Percentiles rank a stretch among this genome's conserved stretches.
phyloP scores from a whole-genome alignment of 2,888 invertebrate genomes.

The Parnassius smintheus region DNA sequence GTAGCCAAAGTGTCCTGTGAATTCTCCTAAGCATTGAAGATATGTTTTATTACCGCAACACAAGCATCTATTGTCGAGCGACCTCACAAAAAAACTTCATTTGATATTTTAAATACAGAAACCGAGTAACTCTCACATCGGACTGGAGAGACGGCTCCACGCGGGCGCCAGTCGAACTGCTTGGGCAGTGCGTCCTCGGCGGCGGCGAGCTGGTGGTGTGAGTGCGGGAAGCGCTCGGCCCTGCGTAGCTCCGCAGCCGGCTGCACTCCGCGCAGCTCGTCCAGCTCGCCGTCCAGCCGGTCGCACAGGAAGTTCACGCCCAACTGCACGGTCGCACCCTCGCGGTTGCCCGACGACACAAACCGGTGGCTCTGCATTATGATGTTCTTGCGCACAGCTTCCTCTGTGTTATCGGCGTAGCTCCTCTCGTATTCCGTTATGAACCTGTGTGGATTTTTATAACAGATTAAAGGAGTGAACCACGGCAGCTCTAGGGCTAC shows the following conservation, averaged over 20 bases:
- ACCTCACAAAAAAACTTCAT: too few species aligned
- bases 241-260: constrained; percentile 29
- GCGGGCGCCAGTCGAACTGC: constrained; percentile 63
- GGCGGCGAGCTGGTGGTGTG: constrained; percentile 38
- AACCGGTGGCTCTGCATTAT: constrained; percentile 55
- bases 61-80: too few species aligned
- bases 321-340: constrained; percentile 55
- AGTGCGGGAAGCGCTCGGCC: constrained; percentile 51
- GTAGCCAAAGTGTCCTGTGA: too few species aligned
- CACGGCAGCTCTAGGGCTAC: background rate
- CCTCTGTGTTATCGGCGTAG: constrained; percentile 55
- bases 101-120: too few species aligned
- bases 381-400: constrained; percentile 60
- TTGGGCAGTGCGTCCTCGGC: constrained; percentile 47
- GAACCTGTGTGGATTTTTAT: constrained; percentile 41
- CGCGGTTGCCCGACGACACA: constrained; percentile 56
- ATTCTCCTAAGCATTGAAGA: too few species aligned
- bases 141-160: constrained; percentile 62
- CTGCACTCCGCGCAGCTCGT: constrained; percentile 45
- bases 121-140: constrained; percentile 44
- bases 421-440: constrained; percentile 44
- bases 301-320: constrained; percentile 55
- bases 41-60: too few species aligned
- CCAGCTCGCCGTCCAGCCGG: constrained; percentile 52
- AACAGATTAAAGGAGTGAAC: background rate